Evolutionary conservation across 92 coral and sea anemone genomes (phyloP).

Genomic region (Galaxea fascicularis): DNA sequence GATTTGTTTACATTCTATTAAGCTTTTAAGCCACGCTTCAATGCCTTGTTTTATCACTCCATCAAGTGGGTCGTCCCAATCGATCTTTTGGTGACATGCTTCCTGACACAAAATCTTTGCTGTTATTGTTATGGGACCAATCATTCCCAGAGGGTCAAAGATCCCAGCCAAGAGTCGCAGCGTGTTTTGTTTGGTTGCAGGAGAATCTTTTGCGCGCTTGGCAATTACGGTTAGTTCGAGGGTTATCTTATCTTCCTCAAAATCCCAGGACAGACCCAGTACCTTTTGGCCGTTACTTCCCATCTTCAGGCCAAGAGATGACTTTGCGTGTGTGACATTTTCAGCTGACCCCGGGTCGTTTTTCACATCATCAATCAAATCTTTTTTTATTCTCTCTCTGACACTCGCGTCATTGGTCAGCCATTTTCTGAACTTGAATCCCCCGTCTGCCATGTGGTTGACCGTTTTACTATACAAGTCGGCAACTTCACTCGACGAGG

Average conservation of each 20-base stretch:
- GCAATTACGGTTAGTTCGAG: constrained; percentile 5
- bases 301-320: neutral
- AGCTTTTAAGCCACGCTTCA: constrained; percentile 27
- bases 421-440: constrained; percentile 18
- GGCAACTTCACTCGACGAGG: neutral
- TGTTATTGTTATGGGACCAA: constrained; percentile 30
- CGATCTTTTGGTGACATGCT: constrained; percentile 31
- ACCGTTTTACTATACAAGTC: neutral
- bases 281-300: constrained; percentile 17
- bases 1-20: neutral
- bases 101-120: constrained; percentile 59
- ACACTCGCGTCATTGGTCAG: constrained; percentile 9
- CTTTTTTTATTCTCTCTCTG: neutral
- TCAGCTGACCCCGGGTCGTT: neutral
- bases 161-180: constrained; percentile 41
- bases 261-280: constrained; percentile 1
- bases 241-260: neutral
- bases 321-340: constrained; percentile 4
- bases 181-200: constrained; percentile 15
- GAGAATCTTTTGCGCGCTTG: neutral
- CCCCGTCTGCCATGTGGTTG: constrained; percentile 2
- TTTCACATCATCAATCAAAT: neutral
- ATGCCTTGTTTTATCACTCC: neutral
- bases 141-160: constrained; percentile 50
- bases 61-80: constrained; percentile 43